Evolutionary conservation across 2,113 vertebrate genomes (phyloP), one percentile per base, ranked within the genome.

Genomic region (Thamnophis sirtalis): DNA sequence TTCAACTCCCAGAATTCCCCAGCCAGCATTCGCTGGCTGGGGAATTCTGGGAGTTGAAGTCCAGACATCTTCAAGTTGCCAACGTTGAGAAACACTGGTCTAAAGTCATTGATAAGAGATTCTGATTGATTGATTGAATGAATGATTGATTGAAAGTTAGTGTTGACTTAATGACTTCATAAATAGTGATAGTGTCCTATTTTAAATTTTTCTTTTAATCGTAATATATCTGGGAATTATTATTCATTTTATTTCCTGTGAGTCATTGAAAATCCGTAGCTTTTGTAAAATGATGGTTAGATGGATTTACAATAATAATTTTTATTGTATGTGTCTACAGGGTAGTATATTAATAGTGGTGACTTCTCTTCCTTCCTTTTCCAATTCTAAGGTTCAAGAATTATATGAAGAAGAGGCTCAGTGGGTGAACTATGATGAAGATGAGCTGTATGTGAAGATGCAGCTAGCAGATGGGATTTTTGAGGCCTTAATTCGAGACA

Each of bases 341-440:
- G 26, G 1, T 21, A 51, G 48, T 60, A 13, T 60, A 38, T 89
- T 92, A 89, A 92, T 38, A 21, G 22, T 1, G 6, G 54, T 84
- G 4, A 92, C 2, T 63, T 93, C 89, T 54, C 89, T 92, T 15
- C 13, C 28, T 28, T 7, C 11, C 13, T 9, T 92, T 94, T 24
- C 93, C 0, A 11, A 89, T 87, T 94, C 90, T 92, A 95, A 99
- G 99, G 99, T 99, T 11, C 99, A 99, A 96, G 99, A 99, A 91
- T 98, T 99, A 88, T 99, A 99, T 0, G 99, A 99, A 93, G 99
- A 99, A 91, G 99, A 99, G 95, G 98, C 98, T 0, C 99, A 99
- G 95, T 99, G 99, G 99, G 99, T 99, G 84, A 99, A 99, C 97
- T 99, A 99, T 0, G 99, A 99, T 0, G 99, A 99, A 89, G 99